phyloP scores from a whole-genome alignment of 2,113 vertebrate species.

The Smithornis capensis region DNA sequence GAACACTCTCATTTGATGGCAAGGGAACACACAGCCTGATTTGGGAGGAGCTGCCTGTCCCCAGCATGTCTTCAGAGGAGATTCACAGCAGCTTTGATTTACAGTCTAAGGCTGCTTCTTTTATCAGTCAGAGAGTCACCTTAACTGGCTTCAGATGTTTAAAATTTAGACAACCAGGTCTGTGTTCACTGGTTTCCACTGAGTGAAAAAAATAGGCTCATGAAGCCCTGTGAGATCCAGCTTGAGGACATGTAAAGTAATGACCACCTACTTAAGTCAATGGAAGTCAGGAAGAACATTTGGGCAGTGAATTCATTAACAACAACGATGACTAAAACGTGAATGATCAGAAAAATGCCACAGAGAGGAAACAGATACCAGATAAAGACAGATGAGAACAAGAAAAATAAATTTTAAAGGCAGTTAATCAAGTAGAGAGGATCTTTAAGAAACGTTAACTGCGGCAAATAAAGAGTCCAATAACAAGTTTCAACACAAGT shows the following conservation, averaged over 20 bases:
- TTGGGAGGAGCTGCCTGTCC: not conserved
- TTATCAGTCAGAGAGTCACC: not conserved
- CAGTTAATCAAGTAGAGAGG: not conserved
- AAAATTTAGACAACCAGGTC: not conserved
- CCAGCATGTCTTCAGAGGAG: not conserved
- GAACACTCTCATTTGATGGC: not conserved
- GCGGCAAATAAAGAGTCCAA: not conserved
- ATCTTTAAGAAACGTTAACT: not conserved
- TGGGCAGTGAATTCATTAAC: not conserved
- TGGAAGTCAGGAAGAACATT: not conserved
- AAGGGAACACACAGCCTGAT: not conserved
- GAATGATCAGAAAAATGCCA: not conserved
- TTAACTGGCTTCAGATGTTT: not conserved
- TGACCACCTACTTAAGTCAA: not conserved
- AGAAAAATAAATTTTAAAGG: not conserved
- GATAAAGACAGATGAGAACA: not conserved
- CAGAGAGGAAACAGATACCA: not conserved
- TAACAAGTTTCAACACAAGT: not conserved
- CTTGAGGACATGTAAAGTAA: not conserved
- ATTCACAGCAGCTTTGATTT: not conserved
- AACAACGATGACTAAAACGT: not conserved
- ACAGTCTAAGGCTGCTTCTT: not conserved
- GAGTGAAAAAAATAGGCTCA: not conserved
- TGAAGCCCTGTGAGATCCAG: not conserved
- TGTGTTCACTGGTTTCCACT: accelerated